Conservation (phyloP, 2,113 vertebrate species). For the Physeter macrocephalus region DNA sequence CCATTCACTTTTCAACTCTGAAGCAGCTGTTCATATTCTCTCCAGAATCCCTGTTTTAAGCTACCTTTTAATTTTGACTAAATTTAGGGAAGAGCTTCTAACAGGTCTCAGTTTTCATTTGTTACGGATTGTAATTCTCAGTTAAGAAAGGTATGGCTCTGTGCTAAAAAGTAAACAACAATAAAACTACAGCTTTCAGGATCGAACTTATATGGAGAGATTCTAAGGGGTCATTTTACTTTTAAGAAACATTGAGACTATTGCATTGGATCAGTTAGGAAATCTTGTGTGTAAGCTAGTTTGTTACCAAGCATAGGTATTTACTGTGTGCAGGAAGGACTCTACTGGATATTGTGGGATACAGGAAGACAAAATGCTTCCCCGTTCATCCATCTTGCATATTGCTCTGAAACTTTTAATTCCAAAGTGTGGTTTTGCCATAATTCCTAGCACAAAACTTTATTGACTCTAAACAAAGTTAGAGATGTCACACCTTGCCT, state of each 20-base stretch:
- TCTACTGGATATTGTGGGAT: neutral
- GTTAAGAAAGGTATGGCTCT: neutral
- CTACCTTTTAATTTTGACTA: neutral
- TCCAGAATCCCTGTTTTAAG: neutral
- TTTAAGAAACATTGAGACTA: neutral
- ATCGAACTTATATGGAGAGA: neutral
- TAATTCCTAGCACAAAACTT: neutral
- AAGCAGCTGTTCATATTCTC: neutral
- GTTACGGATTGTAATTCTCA: neutral
- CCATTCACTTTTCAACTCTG: neutral
- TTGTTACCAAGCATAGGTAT: neutral
- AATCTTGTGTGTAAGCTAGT: neutral
- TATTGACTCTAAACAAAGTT: neutral
- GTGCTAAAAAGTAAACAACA: neutral
- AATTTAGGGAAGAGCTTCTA: neutral
- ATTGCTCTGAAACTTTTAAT: neutral
- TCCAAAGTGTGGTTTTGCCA: neutral
- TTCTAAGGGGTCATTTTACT: neutral
- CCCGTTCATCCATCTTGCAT: neutral
- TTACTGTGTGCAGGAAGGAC: neutral
- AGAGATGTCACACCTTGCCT: neutral
- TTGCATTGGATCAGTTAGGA: neutral
- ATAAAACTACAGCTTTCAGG: neutral
- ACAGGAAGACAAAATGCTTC: neutral
- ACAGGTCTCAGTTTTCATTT: neutral